Conservation (phyloP, 1,140 invertebrate species). For the Aphis gossypii region DNA sequence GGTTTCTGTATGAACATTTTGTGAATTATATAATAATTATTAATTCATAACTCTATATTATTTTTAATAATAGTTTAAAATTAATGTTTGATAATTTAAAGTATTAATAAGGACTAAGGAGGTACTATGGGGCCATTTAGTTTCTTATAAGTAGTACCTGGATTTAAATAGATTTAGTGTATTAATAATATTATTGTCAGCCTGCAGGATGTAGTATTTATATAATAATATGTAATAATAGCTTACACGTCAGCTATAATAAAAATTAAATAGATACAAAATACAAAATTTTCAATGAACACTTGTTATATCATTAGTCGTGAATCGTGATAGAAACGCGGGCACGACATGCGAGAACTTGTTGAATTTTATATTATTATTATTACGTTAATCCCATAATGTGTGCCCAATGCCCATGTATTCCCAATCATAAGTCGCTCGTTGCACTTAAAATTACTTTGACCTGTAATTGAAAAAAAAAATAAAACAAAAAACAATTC, state of each 20-base stretch:
- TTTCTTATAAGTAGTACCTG: not conserved
- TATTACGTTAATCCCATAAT: not conserved
- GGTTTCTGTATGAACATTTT: not conserved
- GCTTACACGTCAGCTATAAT: not conserved
- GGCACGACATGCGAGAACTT: constrained; percentile 30
- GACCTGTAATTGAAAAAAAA: not conserved
- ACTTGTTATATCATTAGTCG: not conserved
- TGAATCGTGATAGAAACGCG: not conserved
- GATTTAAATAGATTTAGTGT: not conserved
- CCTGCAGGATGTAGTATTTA: not conserved
- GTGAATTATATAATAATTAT: not conserved
- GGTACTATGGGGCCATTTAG: not conserved
- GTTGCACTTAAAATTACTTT: not conserved
- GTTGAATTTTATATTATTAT: constrained; percentile 40
- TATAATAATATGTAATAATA: not conserved
- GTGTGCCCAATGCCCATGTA: not conserved
- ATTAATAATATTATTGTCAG: not conserved
- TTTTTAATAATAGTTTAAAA: not conserved
- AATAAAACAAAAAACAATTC: not conserved
- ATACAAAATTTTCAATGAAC: constrained; percentile 22
- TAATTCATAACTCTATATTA: not conserved
- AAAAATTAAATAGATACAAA: not conserved
- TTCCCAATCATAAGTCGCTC: not conserved
- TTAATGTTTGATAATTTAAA: not conserved
- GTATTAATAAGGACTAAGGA: not conserved